Base-by-base conservation (phyloP, 2,888 invertebrate species). In the Clivina fossor region DNA sequence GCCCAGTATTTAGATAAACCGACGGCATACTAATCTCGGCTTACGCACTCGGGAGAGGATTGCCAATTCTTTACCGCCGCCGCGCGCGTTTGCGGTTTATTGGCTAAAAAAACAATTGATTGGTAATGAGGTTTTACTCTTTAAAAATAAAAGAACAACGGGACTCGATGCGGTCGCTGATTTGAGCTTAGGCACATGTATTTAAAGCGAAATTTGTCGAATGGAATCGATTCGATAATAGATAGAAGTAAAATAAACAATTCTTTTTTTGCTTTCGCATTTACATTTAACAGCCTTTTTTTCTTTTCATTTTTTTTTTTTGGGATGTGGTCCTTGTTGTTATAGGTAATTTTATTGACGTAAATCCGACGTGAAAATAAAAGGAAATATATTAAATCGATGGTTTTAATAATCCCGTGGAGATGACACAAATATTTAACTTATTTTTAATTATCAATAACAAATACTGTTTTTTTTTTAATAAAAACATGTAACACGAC, bases 21-120 rank as follows among this genome's bases (percentile, higher is more conserved):
- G 4, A 41, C 28, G 37, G 53, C 53, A 53, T 53, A 44, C 53
- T 53, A 53, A 53, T 53, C 44, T 44, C 4, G 28, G 33, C 44
- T 35, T 37, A 44, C 44, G 37, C 53, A 44, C 53, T 20, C 37
- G 5, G 20, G 11, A 20, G 18, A 16, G 37, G 20, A 8, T 41
- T 30, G 35, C 33, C 44, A 53, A 53, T 53, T 53, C 53, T 53
- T 53, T 53, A 44, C 33, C 33, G 18, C 32, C 8, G 8, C 11
- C 33, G 43, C 33, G 24, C 33, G 18, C 32, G 13, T 13, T 16
- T 24, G 43, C 33, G 24, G 43, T 24, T 32, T 43, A 51, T 50
- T 50, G 49, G 50, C 32, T 24, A 48, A 48, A 35, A 43, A 24
- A 51, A 51, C 53, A 53, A 53, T 53, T 53, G 44, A 53, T 53